Base-by-base conservation (phyloP, 2,888 invertebrate genomes). In the Apeira syringaria region DNA sequence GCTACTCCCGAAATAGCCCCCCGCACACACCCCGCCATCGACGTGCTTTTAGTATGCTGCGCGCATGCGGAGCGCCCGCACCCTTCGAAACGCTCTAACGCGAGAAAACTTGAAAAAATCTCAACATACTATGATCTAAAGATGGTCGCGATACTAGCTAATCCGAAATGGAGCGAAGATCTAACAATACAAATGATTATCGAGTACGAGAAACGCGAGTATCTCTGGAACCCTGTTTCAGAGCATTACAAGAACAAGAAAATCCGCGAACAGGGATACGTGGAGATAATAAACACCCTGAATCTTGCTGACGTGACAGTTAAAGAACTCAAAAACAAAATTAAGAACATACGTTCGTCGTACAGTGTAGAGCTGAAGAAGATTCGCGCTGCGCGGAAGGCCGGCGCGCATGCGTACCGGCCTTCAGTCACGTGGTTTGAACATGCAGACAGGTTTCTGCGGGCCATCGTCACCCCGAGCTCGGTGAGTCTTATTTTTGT, bases 11-110 rank as follows among this genome's bases (percentile, higher is more conserved):
- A 87, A 87, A 87, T 87, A 88, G 84, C 81, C 77, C 80, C 86
- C 86, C 82, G 68, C 75, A 40, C 74, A 74, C 71, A 68, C 71
- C 75, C 75, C 77, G 74, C 82, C 85, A 88, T 86, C 87, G 88
- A 87, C 89, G 88, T 89, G 89, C 89, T 89, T 88, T 89, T 89
- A 89, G 89, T 89, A 86, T 89, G 89, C 89, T 89, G 85, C 88
- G 88, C 89, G 89, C 89, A 88, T 89, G 89, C 89, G 88, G 82
- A 81, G 82, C 84, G 87, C 87, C 86, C 87, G 89, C 89, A 88
- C 86, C 80, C 85, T 83, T 81, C 58, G 56, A 61, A 61, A 56
- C 71, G 58, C 60, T 61, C 64, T 70, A 70, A 72, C 82, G 81
- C 80, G 77, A 77, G 61, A 57, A 62, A 59, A 59, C 56, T 55